Evolutionary conservation across 2,888 invertebrate genomes (phyloP), one percentile per base, ranked within the genome.

Genomic region (Petrolisthes manimaculis): DNA sequence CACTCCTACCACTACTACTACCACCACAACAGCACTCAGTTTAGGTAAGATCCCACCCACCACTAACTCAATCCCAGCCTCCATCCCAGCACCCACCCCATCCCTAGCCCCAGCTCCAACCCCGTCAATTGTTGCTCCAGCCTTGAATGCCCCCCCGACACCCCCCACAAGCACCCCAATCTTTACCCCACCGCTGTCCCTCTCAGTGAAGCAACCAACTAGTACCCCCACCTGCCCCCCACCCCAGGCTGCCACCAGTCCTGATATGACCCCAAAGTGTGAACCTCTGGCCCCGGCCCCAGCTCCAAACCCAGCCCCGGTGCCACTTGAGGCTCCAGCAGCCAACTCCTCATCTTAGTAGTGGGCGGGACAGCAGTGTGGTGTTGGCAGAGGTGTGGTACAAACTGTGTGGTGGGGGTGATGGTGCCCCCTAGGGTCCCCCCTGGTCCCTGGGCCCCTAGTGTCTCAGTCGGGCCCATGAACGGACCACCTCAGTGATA

Each of bases 391-490:
- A 84, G 81, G 89, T 89, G 89, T 89, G 89, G 89, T 89, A 89
- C 87, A 87, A 89, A 89, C 89, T 84, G 89, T 85, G 85, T 86
- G 86, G 89, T 88, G 84, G 88, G 88, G 88, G 84, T 80, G 86
- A 67, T 71, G 69, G 75, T 81, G 71, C 88, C 88, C 87, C 87
- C 81, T 61, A 83, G 84, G 88, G 84, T 88, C 86, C 88, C 88
- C 87, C 87, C 88, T 81, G 80, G 84, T 78, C 83, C 86, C 80
- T 37, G 78, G 81, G 81, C 86, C 86, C 74, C 80, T 88, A 88
- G 88, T 84, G 88, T 88, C 88, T 88, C 88, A 88, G 88, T 84
- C 79, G 84, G 88, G 84, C 88, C 84, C 88, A 84, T 80, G 88
- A 78, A 78, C 84, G 88, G 88, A 88, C 88, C 88, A 88, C 88